These are phyloP conservation scores for Megaceryle alcyon DNA, from an alignment of 2,797 vertebrate genomes.

Conservation along the genomic window DNA sequence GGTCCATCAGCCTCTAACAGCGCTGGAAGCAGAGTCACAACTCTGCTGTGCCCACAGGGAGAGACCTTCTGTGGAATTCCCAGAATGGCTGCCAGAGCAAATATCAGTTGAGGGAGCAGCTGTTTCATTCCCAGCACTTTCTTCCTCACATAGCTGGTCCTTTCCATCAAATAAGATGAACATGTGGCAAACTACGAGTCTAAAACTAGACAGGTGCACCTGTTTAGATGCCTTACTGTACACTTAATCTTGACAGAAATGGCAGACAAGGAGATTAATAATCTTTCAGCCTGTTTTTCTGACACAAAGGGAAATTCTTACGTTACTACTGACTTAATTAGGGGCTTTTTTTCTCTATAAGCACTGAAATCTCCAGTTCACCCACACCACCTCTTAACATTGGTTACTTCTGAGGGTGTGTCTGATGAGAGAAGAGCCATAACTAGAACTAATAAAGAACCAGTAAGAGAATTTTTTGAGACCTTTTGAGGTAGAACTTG, in stretches of 20 bases:
- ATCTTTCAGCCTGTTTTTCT: not conserved
- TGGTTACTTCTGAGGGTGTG: rapidly evolving
- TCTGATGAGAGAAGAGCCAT: not conserved
- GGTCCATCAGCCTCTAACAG: not conserved
- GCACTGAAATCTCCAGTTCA: not conserved
- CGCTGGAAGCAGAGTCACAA: not conserved
- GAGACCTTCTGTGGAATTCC: not conserved
- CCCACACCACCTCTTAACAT: not conserved
- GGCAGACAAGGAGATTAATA: not conserved
- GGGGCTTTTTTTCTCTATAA: not conserved
- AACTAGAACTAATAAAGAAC: not conserved
- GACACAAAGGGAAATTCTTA: not conserved
- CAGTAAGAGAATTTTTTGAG: not conserved
- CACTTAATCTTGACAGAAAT: not conserved
- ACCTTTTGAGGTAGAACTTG: not conserved
- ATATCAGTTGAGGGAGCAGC: not conserved
- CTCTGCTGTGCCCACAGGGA: not conserved
- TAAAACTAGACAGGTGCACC: not conserved
- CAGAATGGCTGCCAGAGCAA: not conserved
- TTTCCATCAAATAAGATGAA: not conserved
- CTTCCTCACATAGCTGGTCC: not conserved
- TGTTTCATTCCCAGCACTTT: not conserved
- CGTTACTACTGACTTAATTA: not conserved
- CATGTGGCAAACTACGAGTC: not conserved
- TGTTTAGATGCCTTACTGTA: too few relatives aligned